Evolutionary conservation across 2,888 invertebrate species (phyloP).

Genomic region (Drepanosiphum platanoidis): DNA sequence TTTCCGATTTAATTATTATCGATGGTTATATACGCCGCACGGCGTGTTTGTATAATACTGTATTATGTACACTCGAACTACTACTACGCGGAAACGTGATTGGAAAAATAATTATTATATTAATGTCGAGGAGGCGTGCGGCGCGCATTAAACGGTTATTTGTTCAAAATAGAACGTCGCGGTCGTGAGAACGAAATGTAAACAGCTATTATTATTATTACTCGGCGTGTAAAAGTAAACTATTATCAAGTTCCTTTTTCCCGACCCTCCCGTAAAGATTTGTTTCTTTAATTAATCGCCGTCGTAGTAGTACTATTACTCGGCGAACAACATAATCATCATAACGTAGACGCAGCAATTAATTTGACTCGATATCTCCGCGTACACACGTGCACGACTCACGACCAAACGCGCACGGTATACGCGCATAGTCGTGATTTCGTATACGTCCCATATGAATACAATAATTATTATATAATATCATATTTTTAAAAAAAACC

Average conservation of each 20-base stretch:
- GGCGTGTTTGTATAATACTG: neutral
- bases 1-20: constrained; percentile 28
- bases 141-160: neutral
- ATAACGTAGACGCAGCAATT: neutral
- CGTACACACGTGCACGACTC: neutral
- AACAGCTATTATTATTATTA: neutral
- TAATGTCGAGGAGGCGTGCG: neutral
- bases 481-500: too few relatives aligned
- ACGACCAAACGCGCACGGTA: neutral
- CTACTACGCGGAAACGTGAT: too few relatives aligned
- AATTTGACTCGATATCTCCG: neutral
- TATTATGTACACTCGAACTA: neutral
- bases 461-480: neutral
- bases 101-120: neutral
- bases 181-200: neutral
- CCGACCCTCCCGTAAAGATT: neutral
- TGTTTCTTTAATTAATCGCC: neutral
- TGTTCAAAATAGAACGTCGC: neutral
- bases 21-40: neutral
- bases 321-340: neutral
- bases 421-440: neutral
- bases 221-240: neutral
- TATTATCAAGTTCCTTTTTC: neutral
- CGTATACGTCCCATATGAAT: neutral
- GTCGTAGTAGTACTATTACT: too few relatives aligned